Conservation (phyloP, 2,113 vertebrate genomes). For the Choloepus hoffmanni region DNA sequence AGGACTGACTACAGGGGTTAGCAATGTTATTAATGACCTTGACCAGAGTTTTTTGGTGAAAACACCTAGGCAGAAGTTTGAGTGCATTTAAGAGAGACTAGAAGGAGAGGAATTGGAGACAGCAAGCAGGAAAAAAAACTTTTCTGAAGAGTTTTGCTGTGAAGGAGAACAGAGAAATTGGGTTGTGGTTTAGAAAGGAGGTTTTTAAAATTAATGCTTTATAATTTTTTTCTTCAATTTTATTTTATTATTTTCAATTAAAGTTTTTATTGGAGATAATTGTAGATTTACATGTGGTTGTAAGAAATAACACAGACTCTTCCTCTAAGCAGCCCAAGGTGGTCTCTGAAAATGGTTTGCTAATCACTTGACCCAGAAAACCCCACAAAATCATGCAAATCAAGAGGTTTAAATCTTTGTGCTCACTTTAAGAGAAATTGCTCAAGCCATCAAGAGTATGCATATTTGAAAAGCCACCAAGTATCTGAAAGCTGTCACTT, state of each 20-base stretch:
- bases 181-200: neutral
- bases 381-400: no score
- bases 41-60: neutral
- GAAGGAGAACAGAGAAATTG: conserved; percentile 30
- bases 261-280: no score
- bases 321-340: no score
- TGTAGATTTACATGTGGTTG: no score
- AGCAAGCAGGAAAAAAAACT: neutral
- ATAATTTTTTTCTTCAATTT: neutral
- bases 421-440: no score
- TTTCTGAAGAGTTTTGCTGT: neutral
- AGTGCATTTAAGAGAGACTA: neutral
- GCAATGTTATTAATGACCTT: neutral
- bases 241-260: neutral
- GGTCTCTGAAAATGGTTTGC: no score
- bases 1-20: neutral
- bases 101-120: neutral
- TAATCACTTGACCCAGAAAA: no score
- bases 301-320: no score
- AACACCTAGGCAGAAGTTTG: neutral
- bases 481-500: no score
- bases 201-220: neutral
- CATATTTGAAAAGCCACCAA: no score
- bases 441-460: no score
- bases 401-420: no score